A percentile compares a stretch with the other conserved stretches of the same genome.
Conservation (phyloP, 2,888 invertebrate genomes). For the Euphydryas editha region DNA sequence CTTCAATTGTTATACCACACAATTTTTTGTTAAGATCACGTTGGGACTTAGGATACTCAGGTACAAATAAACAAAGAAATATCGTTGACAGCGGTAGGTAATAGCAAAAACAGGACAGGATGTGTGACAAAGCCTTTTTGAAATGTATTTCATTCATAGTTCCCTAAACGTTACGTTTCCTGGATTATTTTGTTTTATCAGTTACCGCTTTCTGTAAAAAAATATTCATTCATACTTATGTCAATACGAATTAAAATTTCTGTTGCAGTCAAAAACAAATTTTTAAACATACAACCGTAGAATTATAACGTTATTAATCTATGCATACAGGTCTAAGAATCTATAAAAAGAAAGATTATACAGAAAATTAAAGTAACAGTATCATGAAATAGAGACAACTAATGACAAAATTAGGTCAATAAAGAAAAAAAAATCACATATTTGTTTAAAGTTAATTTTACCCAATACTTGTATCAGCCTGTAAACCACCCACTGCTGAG, state of each 20-base stretch:
- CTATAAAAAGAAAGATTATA: too few species aligned
- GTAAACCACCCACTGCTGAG: too few species aligned
- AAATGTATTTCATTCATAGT: constrained; percentile 59
- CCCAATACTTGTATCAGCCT: too few species aligned
- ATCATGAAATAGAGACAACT: too few species aligned
- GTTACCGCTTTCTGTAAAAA: background rate
- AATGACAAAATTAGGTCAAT: too few species aligned
- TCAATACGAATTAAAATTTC: background rate
- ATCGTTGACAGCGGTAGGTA: constrained; percentile 64
- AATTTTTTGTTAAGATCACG: constrained; percentile 71
- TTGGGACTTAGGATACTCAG: constrained; percentile 64
- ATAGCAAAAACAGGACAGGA: constrained; percentile 72
- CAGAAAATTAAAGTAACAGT: too few species aligned
- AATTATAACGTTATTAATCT: too few species aligned
- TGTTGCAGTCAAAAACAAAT: background rate
- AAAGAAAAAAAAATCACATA: too few species aligned
- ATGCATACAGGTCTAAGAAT: too few species aligned
- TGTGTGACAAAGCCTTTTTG: constrained; percentile 62
- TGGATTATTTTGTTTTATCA: constrained; percentile 19
- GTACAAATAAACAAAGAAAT: constrained; percentile 72
- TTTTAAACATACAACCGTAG: too few species aligned
- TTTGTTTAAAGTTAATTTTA: too few species aligned
- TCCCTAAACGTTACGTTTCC: constrained; percentile 45
- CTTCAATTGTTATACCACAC: constrained; percentile 69
- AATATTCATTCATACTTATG: constrained; percentile 5